Conservation (phyloP, 2,888 invertebrate species). For the Cerastis leucographa region DNA sequence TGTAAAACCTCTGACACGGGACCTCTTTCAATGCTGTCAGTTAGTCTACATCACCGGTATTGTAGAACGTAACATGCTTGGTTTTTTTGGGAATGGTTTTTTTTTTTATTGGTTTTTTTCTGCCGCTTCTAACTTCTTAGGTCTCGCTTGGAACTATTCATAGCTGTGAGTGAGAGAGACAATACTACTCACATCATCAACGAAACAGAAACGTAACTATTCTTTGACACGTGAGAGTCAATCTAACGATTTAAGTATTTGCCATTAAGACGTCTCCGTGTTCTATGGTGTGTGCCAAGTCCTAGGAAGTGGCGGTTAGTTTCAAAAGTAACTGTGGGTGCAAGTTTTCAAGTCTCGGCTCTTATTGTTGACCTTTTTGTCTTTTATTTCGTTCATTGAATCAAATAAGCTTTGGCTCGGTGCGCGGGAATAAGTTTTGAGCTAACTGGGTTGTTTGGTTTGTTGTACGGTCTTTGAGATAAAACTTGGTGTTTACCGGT, state of each 20-base stretch:
- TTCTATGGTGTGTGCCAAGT: conserved; percentile 54
- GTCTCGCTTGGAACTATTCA: neutral
- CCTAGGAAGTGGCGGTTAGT: conserved; percentile 64
- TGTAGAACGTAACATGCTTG: neutral
- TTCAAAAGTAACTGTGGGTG: conserved; percentile 64
- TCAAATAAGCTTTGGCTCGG: conserved; percentile 61
- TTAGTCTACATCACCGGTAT: neutral
- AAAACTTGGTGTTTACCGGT: conserved; percentile 10
- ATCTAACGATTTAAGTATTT: neutral
- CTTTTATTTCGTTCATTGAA: conserved; percentile 68
- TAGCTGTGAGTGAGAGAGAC: neutral
- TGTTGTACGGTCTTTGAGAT: conserved; percentile 28
- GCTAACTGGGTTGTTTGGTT: conserved; percentile 35
- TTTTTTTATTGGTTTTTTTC: too few species aligned
- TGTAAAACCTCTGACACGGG: too few species aligned
- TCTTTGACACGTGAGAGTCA: neutral
- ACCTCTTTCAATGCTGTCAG: neutral
- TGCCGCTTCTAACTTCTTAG: neutral
- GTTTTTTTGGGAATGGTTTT: neutral
- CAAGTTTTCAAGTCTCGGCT: conserved; percentile 62
- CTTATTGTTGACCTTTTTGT: conserved; percentile 67
- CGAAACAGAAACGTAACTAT: neutral
- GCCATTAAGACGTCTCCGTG: neutral
- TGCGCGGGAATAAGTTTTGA: conserved; percentile 45
- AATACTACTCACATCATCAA: neutral